Base-by-base conservation (phyloP, 2,888 invertebrate genomes). In the Orthonevra nobilis region DNA sequence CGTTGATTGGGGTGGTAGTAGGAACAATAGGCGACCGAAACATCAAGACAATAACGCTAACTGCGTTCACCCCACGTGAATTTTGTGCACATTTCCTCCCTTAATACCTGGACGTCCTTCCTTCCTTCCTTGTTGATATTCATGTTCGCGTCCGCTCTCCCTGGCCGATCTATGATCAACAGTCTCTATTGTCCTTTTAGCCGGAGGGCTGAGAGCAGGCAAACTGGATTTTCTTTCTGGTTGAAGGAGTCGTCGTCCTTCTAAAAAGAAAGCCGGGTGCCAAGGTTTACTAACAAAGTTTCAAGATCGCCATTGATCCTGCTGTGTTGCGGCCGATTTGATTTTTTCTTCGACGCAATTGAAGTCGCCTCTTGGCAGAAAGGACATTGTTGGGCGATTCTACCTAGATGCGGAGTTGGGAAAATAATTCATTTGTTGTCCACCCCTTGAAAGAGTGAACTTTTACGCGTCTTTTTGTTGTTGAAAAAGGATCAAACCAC, bases 1-100 rank as follows among this genome's bases (percentile, higher is more conserved):
- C 64, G 63, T 34, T 70, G 72, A 77, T 77, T 64, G 77, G 77
- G 69, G 77, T 77, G 77, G 77, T 77, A 60, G 77, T 72, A 77
- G 77, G 74, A 69, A 68, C 61, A 77, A 77, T 64, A 52, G 64
- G 23, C 17, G 10, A 50, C 3, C 36, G 46, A 46, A 48, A 15
- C 60, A 46, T 46, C 46, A 66, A 44, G 50, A 73, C 73, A 73
- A 60, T 52, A 42, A 19, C 48, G 74, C 38, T 63, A 75, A 75
- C 74, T 75, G 56, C 75, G 63, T 58, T 44, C 42, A 70, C 72
- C 72, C 72, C 58, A 77, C 77, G 50, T 64, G 32, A 40, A 26
- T 63, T 64, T 19, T 15, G 1, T 50, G 6, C 10, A 19, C 23
- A 44, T 56, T 61, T 64, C 52, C 64, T 60, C 58, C 70, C 64